phyloP scores from a whole-genome alignment of 2,113 vertebrate species.

The Macquaria ambigua region DNA sequence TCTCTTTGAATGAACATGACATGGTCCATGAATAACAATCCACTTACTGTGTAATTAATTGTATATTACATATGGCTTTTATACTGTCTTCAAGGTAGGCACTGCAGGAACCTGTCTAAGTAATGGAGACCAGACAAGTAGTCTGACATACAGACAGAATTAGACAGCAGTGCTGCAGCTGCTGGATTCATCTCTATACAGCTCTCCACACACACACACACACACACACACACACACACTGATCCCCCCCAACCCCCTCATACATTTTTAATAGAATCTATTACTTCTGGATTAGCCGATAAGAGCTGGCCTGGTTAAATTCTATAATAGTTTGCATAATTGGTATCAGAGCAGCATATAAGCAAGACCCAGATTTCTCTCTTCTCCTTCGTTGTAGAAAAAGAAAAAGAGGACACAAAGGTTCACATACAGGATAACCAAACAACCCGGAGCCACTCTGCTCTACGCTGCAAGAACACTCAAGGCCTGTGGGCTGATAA shows the following conservation, averaged over 20 bases:
- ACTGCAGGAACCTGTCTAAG: conserved; percentile 64
- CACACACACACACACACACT: conserved; percentile 37
- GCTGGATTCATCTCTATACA: conserved; percentile 66
- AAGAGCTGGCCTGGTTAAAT: conserved; percentile 85
- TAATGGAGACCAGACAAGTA: conserved; percentile 73
- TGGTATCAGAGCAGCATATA: conserved; percentile 79
- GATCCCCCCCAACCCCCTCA: conserved; percentile 69
- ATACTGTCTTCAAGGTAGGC: conserved; percentile 41
- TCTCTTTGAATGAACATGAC: conserved; percentile 49
- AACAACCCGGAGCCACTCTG: conserved; percentile 68
- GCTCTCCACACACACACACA: conserved; percentile 7
- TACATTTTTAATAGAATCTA: conserved; percentile 89
- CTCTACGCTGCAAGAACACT: conserved; percentile 59
- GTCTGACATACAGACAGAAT: conserved; percentile 64
- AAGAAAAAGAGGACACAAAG: conserved; percentile 65
- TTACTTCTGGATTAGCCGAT: conserved; percentile 88
- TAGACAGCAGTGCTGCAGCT: conserved; percentile 75
- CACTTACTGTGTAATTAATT: conserved; percentile 66
- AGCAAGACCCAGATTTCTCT: conserved; percentile 76
- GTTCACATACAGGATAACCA: conserved; percentile 72
- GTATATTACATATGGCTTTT: conserved; percentile 55
- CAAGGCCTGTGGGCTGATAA: conserved; percentile 69
- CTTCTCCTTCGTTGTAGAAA: conserved; percentile 44
- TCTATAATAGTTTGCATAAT: conserved; percentile 87
- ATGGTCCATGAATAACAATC: conserved; percentile 60